Base-by-base conservation (phyloP, 2,113 vertebrate species). In the Dendropsophus ebraccatus region DNA sequence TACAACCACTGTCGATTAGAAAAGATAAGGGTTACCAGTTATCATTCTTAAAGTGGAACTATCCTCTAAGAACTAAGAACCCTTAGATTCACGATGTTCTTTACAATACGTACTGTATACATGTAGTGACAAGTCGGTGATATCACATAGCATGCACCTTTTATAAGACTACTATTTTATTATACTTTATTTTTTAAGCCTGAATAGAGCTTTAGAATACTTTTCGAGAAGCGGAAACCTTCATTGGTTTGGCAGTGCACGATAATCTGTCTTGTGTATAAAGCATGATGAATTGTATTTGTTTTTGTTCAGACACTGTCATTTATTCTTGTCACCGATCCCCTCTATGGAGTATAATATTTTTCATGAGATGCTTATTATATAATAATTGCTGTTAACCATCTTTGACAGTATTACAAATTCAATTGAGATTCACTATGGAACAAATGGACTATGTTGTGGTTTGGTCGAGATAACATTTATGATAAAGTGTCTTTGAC, bases 351-450 rank as follows among this genome's bases (percentile, higher is more conserved):
- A 41, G 35, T 60, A n/a, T 62, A 21, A 25, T 45, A 35, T 41
- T 79, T 79, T 76, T 80, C 45, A 35, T 25, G 30, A 58, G 41
- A 60, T 60, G 58, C n/a, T 80, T 80, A 80, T 80, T 80, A 60
- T 50, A 60, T 13, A 60, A n/a, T 30, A 37, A 58, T 37, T 58
- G 13, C 41, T 79, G 76, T 19, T 58, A 79, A 79, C 76, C 58
- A 30, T 14, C 16, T 49, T 30, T 30, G 32, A 37, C 30, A 37
- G 28, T 37, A 41, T 49, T 49, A 25, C 30, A 1, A 49, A 47
- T n/a, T 49, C 1, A 19, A 74, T 28, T 47, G n/a, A 74, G 72
- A 74, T 74, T 45, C 10, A n/a, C 72, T 25, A 74, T 25, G 23
- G 5, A 37, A 5, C 6, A 74, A 74, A 45, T 74, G 41, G 23